Base-by-base conservation (phyloP, 2,113 vertebrate genomes). In the Pundamilia nyererei region DNA sequence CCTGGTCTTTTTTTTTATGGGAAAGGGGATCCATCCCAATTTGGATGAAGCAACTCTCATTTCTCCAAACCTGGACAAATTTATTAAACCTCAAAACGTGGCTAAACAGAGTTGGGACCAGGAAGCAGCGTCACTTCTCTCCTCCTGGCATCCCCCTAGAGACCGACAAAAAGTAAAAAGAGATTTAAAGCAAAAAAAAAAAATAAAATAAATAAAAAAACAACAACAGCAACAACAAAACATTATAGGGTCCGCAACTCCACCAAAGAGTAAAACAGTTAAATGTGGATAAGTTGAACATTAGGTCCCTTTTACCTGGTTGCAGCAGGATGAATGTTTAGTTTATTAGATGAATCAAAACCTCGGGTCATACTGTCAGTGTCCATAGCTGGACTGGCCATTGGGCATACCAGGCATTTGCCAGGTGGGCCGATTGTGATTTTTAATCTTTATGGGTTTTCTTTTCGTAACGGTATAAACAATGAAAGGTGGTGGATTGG, bases 361-460 rank as follows among this genome's bases (percentile, higher is more conserved):
- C 5, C 51, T 53, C 1, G 0, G n/a, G n/a, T 53, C 51, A 53
- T 53, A 53, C 51, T 53, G 19, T 11, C 49, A 53, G 49, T 53
- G 19, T 53, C 49, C 51, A 53, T 53, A 53, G 51, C 51, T 11
- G 51, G 51, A 53, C n/a, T 21, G 51, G 1, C 51, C 51, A 53
- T 21, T 1, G 9, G 15, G 49, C 49, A n/a, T n/a, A 51, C 17
- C 1, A 2, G 9, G 9, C 51, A 53, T 53, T 53, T 53, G 51
- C 51, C 51, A 53, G 51, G 0, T 53, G 51, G 19, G 51, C 51
- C 51, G 9, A 53, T 53, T 3, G 51, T 53, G 51, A 53, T 53
- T 53, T 53, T 53, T 21, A 0, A 0, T 53, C 11, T 21, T 53
- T 53, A 53, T 53, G 19, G 9, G 2, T 0, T 0, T n/a, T 53